Percentiles rank a stretch among this genome's conserved stretches.
Conservation (phyloP, 2,888 invertebrate genomes). For the Melanotus villosus region DNA sequence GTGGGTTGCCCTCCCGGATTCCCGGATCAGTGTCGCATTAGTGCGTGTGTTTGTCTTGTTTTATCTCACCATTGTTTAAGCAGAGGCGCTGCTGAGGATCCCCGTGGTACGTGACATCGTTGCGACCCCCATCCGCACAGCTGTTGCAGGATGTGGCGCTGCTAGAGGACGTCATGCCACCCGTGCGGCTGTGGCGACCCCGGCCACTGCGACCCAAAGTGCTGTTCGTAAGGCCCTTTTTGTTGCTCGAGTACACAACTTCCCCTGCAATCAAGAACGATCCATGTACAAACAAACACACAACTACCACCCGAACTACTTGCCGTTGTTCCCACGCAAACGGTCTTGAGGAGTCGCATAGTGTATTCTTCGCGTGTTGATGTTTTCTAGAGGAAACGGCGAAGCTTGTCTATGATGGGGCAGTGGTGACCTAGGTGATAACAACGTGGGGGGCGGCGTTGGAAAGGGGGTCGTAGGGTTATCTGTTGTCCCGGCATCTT, state of each 20-base stretch:
- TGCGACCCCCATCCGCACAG: conserved; percentile 61
- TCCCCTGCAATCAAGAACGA: conserved; percentile 50
- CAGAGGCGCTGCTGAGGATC: conserved; percentile 64
- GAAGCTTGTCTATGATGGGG: conserved; percentile 78
- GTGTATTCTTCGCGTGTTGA: conserved; percentile 73
- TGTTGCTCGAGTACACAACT: conserved; percentile 58
- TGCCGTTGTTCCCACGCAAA: conserved; percentile 66
- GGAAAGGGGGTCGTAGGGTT: conserved; percentile 72
- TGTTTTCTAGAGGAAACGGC: conserved; percentile 80
- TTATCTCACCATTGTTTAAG: conserved; percentile 64
- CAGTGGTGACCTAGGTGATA: conserved; percentile 71
- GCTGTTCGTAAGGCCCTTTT: conserved; percentile 64
- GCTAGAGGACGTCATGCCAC: conserved; percentile 74
- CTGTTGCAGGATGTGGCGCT: conserved; percentile 71
- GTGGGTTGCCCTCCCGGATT: conserved; percentile 36
- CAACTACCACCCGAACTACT: conserved; percentile 44
- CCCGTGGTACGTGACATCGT: conserved; percentile 63
- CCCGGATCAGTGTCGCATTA: conserved; percentile 40
- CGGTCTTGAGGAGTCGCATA: conserved; percentile 69
- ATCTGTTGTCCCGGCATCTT: conserved; percentile 72
- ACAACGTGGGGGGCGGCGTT: conserved; percentile 70
- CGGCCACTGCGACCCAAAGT: conserved; percentile 66
- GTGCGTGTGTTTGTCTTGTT: conserved; percentile 42
- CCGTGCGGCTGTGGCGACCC: conserved; percentile 65
- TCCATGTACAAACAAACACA: conserved; percentile 29